Percentiles rank a stretch among this genome's conserved stretches.
Conservation (phyloP, 2,888 invertebrate species). For the Aleiodes leptofemur region DNA sequence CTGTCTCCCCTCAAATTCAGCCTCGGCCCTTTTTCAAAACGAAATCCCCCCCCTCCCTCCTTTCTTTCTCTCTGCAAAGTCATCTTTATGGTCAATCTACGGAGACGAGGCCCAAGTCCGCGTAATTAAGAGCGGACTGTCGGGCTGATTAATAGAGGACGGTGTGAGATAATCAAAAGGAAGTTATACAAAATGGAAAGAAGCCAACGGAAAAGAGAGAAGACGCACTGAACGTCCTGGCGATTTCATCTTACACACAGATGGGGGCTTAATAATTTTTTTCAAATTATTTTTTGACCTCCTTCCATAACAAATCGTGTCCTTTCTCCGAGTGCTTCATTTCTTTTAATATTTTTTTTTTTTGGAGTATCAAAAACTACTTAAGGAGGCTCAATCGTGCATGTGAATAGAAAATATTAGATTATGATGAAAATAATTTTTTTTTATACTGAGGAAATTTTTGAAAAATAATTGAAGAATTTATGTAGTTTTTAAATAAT, state of each 20-base stretch:
- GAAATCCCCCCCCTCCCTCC: conserved; percentile 49
- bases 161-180: conserved; percentile 74
- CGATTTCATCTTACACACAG: conserved; percentile 47
- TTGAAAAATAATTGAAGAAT: too few species aligned
- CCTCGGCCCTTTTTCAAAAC: conserved; percentile 48
- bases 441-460: too few species aligned
- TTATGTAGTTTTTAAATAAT: too few species aligned
- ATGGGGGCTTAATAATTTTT: conserved; percentile 24
- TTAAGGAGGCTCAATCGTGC: too few species aligned
- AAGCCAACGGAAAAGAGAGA: conserved; percentile 59
- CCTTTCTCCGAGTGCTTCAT: too few species aligned
- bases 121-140: conserved; percentile 73
- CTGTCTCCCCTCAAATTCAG: not conserved
- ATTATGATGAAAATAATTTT: too few species aligned
- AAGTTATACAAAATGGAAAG: conserved; percentile 71
- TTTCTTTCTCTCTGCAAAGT: conserved; percentile 52
- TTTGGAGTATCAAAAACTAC: not conserved
- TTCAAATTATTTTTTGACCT: conserved; percentile 4
- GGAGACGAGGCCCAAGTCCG: conserved; percentile 64
- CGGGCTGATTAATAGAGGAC: conserved; percentile 74
- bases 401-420: too few species aligned
- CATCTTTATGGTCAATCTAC: conserved; percentile 74
- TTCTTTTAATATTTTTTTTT: too few species aligned
- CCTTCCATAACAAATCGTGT: too few species aligned
- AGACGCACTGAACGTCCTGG: conserved; percentile 53